Evolutionary conservation across 2,797 vertebrate species (phyloP).

Genomic region (Thripadectes ignobilis): DNA sequence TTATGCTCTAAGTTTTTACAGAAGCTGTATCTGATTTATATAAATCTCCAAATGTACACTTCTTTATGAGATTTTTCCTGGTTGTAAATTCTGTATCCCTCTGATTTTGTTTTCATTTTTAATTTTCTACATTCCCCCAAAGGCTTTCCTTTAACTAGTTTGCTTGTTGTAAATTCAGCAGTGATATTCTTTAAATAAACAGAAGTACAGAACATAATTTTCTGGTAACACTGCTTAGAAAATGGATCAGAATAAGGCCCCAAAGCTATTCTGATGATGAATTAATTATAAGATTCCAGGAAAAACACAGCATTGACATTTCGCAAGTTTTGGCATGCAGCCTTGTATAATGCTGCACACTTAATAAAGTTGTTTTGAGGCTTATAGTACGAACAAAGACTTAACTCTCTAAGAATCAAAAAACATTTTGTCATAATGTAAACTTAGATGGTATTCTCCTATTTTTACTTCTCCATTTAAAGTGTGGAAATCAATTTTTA

Average conservation of each 20-base stretch:
- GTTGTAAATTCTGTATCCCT: conserved; percentile 44
- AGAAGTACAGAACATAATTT: conserved; percentile 55
- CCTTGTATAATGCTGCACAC: background rate
- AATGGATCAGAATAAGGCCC: conserved; percentile 54
- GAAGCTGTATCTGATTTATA: conserved; percentile 52
- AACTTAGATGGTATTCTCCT: background rate
- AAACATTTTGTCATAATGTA: background rate
- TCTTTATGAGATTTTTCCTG: conserved; percentile 1
- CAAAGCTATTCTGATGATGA: conserved; percentile 61
- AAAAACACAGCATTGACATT: conserved; percentile 42
- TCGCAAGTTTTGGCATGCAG: conserved; percentile 49
- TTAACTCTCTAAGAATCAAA: background rate
- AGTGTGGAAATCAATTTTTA: background rate
- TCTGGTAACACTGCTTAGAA: conserved; percentile 47
- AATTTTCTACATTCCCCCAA: conserved; percentile 52
- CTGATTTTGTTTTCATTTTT: conserved; percentile 58
- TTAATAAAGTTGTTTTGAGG: conserved; percentile 52
- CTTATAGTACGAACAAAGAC: background rate
- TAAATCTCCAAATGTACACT: conserved; percentile 24
- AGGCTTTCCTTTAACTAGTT: conserved; percentile 61
- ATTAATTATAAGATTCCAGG: conserved; percentile 61
- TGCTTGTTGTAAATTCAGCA: conserved; percentile 57
- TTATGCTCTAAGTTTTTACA: conserved; percentile 47
- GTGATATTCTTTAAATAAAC: conserved; percentile 66
- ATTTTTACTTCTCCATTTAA: background rate